Conservation (phyloP, 2,113 vertebrate genomes). For the Aptenodytes forsteri region DNA sequence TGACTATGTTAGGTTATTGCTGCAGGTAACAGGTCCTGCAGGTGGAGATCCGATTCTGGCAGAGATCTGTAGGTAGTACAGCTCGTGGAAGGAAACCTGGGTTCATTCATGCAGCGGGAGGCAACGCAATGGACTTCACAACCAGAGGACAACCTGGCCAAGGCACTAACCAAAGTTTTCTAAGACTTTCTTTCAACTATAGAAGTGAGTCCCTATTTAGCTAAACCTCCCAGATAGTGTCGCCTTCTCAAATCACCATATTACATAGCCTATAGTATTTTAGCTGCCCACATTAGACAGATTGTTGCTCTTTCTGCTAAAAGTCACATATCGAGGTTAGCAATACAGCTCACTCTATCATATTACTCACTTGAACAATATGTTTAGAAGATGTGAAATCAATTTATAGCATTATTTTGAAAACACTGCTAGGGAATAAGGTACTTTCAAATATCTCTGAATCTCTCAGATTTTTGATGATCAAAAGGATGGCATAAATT, state of each 20-base stretch:
- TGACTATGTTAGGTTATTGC: not conserved
- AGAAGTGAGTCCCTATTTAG: not conserved
- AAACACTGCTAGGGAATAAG: not conserved
- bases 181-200: not conserved
- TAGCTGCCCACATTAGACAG: not conserved
- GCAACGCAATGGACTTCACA: not conserved
- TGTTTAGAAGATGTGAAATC: not conserved
- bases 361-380: not conserved
- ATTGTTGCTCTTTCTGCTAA: not conserved
- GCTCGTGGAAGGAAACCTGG: not conserved
- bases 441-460: not conserved
- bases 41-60: not conserved
- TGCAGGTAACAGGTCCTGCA: not conserved
- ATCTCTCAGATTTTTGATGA: not conserved
- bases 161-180: not conserved
- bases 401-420: not conserved
- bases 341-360: not conserved
- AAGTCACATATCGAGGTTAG: not conserved
- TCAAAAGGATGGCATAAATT: not conserved
- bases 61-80: not conserved
- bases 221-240: not conserved
- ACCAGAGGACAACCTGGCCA: not conserved
- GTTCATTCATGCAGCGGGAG: not conserved
- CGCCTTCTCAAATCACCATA: not conserved
- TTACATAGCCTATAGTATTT: not conserved